Conservation (phyloP, 2,797 vertebrate species). For the Apodemus agrarius region DNA sequence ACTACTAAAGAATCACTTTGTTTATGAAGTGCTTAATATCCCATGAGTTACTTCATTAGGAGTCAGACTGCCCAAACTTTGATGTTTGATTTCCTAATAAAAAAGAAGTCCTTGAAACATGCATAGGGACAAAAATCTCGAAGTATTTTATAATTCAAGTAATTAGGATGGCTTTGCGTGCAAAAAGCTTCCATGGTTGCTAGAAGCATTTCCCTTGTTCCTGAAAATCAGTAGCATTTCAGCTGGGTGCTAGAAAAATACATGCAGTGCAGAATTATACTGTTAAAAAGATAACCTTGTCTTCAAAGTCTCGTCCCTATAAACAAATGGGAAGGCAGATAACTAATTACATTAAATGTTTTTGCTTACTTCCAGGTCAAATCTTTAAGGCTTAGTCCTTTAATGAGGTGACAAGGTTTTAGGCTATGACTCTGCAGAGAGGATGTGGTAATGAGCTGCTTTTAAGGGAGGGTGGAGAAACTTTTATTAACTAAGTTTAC, state of each 20-base stretch:
- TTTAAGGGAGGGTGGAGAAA: neutral
- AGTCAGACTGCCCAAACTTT: neutral
- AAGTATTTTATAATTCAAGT: conserved; percentile 33
- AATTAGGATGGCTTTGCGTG: conserved; percentile 12
- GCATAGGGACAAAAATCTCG: neutral
- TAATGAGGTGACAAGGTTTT: conserved; percentile 9
- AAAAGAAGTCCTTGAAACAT: neutral
- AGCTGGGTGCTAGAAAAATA: neutral
- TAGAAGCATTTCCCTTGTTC: neutral
- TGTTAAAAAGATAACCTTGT: neutral
- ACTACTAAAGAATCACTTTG: neutral
- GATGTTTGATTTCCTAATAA: neutral
- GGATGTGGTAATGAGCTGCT: conserved; percentile 9
- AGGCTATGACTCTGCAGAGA: neutral
- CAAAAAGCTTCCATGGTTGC: neutral
- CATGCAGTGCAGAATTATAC: neutral
- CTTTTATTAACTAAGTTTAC: conserved; percentile 25
- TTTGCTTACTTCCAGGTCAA: neutral
- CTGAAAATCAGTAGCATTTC: conserved; percentile 19
- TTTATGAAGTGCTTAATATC: neutral
- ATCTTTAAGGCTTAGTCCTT: neutral
- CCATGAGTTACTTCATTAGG: neutral
- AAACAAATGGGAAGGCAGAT: neutral
- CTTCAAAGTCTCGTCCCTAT: neutral
- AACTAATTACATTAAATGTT: neutral